phyloP scores from a whole-genome alignment of 2,797 vertebrate species.

The Jordanella pulchra region DNA sequence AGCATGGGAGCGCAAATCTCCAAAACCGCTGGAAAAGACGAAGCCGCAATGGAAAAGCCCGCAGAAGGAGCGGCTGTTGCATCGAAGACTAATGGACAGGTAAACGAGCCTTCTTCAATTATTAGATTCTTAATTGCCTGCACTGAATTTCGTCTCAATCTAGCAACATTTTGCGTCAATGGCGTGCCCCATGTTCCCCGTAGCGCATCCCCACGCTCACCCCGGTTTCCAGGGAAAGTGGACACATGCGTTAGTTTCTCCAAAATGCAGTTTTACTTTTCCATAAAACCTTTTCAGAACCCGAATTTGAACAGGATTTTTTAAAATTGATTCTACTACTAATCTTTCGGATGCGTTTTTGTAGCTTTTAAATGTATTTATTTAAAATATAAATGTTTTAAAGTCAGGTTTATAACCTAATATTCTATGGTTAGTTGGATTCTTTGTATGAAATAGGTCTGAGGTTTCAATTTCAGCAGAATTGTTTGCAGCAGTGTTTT shows the following conservation, averaged over 20 bases:
- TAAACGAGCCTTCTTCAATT: conserved; percentile 55
- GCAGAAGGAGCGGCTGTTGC: conserved; percentile 90
- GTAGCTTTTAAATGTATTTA: not conserved
- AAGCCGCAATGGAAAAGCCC: conserved; percentile 87
- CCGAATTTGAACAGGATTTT: not conserved
- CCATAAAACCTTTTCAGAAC: not conserved
- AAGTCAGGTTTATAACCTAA: not conserved
- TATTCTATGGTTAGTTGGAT: not conserved
- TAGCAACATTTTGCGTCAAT: conserved; percentile 69
- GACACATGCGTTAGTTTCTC: conserved; percentile 60
- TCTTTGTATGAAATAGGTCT: not conserved
- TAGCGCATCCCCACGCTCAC: conserved; percentile 67
- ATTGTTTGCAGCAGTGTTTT: conserved; percentile 43
- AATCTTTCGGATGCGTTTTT: not conserved
- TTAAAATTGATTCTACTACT: not conserved
- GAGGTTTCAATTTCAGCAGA: not conserved
- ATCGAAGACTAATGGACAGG: conserved; percentile 95
- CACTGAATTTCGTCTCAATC: conserved; percentile 34
- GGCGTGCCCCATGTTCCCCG: conserved; percentile 66
- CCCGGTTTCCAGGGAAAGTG: conserved; percentile 75
- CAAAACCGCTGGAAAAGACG: conserved; percentile 96
- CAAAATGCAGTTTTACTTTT: not conserved
- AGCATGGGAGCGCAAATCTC: conserved; percentile 99
- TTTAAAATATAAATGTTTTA: not conserved
- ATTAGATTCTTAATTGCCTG: conserved; percentile 17